A percentile compares a stretch with the other conserved stretches of the same genome.
Conservation (phyloP, 2,797 vertebrate genomes). For the Cuculus canorus region DNA sequence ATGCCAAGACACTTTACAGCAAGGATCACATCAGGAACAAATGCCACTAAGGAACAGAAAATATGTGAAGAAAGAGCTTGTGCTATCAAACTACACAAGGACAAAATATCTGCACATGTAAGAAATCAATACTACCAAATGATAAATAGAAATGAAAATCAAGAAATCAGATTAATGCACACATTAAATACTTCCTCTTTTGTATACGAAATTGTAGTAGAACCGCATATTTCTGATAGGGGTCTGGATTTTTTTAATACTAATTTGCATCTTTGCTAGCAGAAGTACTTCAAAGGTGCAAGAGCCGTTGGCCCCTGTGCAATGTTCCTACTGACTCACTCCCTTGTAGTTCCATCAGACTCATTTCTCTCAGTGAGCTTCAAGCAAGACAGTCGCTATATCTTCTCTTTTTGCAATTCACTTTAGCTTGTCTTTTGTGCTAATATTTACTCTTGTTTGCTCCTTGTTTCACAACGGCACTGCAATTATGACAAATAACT, state of each 20-base stretch:
- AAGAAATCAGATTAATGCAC: background rate
- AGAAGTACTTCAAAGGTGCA: background rate
- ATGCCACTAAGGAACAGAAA: background rate
- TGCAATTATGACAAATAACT: background rate
- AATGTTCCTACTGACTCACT: background rate
- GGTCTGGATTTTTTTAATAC: background rate
- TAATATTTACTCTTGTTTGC: background rate
- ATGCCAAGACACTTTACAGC: background rate
- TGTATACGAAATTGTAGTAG: background rate
- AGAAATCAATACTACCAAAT: background rate
- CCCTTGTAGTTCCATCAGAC: background rate
- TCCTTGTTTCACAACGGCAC: background rate
- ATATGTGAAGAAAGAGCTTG: background rate
- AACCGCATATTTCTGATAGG: background rate
- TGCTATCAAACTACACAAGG: background rate
- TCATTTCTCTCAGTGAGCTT: background rate
- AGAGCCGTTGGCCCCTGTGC: background rate
- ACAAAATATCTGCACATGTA: background rate
- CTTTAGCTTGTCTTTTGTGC: background rate
- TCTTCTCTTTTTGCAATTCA: background rate
- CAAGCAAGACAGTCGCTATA: background rate
- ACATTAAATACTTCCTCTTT: background rate
- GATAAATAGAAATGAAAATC: background rate
- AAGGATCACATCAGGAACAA: background rate
- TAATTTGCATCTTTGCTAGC: background rate